phyloP scores from a whole-genome alignment of 2,888 invertebrate species.

The Caenorhabditis sulstoni region DNA sequence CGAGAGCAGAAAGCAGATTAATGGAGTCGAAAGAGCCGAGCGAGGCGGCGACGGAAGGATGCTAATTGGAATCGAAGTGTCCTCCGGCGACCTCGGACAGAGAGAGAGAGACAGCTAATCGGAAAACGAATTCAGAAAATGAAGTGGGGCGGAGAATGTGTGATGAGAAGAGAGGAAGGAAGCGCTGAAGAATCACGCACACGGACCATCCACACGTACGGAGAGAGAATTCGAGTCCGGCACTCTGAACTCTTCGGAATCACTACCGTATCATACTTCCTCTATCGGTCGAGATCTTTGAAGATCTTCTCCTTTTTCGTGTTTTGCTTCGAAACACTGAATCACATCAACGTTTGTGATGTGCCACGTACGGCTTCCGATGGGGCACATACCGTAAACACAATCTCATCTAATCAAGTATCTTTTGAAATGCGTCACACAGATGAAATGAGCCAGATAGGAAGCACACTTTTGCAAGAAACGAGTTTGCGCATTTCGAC shows the following conservation, averaged over 20 bases:
- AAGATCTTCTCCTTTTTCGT: neutral
- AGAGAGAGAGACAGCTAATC: conserved; percentile 24
- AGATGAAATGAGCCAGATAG: neutral
- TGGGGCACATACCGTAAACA: neutral
- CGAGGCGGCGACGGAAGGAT: conserved; percentile 2
- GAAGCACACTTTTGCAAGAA: neutral
- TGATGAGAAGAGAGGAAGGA: conserved; percentile 2
- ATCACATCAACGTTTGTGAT: no score
- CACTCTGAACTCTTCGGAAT: no score
- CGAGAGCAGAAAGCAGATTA: conserved; percentile 26
- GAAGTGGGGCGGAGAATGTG: conserved; percentile 14
- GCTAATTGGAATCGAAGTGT: conserved; percentile 41
- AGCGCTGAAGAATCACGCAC: neutral
- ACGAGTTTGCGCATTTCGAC: no score
- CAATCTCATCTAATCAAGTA: neutral
- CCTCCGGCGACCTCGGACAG: conserved; percentile 9
- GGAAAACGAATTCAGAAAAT: conserved; percentile 19
- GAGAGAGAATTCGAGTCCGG: neutral
- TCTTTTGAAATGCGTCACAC: neutral
- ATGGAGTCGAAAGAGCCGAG: conserved; percentile 27
- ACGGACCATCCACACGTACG: conserved; percentile 32
- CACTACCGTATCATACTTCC: neutral
- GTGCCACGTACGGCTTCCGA: neutral
- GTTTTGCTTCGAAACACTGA: neutral
- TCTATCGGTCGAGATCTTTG: neutral